Percentiles rank a stretch among this genome's conserved stretches.
phyloP scores from a whole-genome alignment of 2,888 invertebrate species.

The Lamproptera curius region DNA sequence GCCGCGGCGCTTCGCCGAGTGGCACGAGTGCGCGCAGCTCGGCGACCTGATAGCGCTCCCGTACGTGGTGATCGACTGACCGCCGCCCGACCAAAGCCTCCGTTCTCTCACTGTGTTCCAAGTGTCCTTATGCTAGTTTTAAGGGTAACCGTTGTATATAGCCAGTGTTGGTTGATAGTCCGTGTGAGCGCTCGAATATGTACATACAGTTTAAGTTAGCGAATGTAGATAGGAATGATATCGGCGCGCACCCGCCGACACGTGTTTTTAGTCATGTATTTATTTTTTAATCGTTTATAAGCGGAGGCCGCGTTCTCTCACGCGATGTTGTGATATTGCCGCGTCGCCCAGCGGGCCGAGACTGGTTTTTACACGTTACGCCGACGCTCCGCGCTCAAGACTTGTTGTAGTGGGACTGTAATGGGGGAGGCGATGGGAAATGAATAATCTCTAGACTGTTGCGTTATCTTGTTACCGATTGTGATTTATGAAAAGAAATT shows the following conservation, averaged over 20 bases:
- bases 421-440: conserved; percentile 21
- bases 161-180: conserved; percentile 22
- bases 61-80: conserved; percentile 96
- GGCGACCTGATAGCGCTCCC: conserved; percentile 95
- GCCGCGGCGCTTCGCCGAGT: conserved; percentile 86
- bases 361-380: conserved; percentile 20
- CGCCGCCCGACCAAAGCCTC: conserved; percentile 37
- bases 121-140: conserved; percentile 70
- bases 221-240: conserved; percentile 41
- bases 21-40: conserved; percentile 92
- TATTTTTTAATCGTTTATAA: conserved; percentile 37
- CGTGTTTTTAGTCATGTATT: conserved; percentile 47
- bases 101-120: conserved; percentile 45
- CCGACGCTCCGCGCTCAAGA: conserved; percentile 17
- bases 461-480: conserved; percentile 71
- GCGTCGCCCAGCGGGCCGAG: conserved; percentile 21
- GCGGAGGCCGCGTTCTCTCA: conserved; percentile 21
- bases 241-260: conserved; percentile 23
- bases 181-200: conserved; percentile 46
- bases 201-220: conserved; percentile 44
- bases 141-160: conserved; percentile 31
- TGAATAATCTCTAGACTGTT: conserved; percentile 55
- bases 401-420: conserved; percentile 8
- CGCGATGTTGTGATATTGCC: conserved; percentile 28
- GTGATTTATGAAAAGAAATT: conserved; percentile 69